Conservation (phyloP, 2,113 vertebrate species). For the Pluvialis apricaria region DNA sequence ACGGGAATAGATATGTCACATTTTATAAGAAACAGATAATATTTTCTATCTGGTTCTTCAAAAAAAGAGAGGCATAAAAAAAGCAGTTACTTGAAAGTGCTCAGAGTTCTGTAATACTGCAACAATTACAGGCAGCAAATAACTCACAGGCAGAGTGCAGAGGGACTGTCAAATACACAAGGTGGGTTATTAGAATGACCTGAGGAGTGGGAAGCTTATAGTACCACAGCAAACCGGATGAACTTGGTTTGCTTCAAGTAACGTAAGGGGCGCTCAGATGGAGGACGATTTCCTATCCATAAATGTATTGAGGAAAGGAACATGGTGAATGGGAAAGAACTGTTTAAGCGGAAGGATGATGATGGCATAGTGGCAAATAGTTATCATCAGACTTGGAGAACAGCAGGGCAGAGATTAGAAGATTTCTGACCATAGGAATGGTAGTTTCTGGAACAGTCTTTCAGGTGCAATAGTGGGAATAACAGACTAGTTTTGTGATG, state of each 20-base stretch:
- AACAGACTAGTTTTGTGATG: neutral
- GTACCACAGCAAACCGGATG: neutral
- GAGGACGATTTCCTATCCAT: neutral
- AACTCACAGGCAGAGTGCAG: neutral
- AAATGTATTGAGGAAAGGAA: neutral
- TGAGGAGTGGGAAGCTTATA: neutral
- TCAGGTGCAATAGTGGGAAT: neutral
- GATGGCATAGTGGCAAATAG: neutral
- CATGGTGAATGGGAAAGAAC: neutral
- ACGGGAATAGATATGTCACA: neutral
- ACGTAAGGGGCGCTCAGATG: neutral
- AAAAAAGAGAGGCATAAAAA: neutral
- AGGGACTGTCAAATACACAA: neutral
- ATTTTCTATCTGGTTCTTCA: neutral
- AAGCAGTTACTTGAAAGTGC: neutral
- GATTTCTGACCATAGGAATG: neutral
- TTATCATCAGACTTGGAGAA: neutral
- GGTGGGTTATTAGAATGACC: neutral
- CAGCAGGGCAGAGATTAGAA: neutral
- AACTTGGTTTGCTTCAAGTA: neutral
- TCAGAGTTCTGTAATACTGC: neutral
- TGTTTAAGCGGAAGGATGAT: neutral
- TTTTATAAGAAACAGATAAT: neutral
- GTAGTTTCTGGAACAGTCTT: neutral
- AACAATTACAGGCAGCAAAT: neutral